These are phyloP conservation scores for Xiphorhynchus erythropygius DNA, from an alignment of 2,797 vertebrate species.

Conservation along the genomic window DNA sequence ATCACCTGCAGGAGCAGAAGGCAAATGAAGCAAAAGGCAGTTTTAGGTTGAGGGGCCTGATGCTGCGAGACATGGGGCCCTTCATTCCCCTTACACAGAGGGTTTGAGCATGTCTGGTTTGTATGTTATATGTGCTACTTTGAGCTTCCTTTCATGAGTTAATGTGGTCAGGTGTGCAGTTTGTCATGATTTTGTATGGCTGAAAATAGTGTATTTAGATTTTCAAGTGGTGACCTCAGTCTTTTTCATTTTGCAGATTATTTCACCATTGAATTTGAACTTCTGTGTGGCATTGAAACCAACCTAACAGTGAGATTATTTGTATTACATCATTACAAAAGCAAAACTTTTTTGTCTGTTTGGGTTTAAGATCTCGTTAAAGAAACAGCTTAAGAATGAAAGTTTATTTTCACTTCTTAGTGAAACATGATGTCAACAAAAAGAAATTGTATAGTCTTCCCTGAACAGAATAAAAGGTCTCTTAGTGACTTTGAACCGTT, in stretches of 20 bases:
- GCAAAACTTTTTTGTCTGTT: background rate
- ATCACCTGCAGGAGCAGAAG: background rate
- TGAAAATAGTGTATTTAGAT: background rate
- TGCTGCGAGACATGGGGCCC: background rate
- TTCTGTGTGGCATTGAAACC: background rate
- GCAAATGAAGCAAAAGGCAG: background rate
- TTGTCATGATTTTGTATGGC: background rate
- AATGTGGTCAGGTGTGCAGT: background rate
- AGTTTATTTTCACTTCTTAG: background rate
- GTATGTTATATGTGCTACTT: rapidly evolving
- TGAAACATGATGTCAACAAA: background rate
- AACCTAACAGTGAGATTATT: background rate
- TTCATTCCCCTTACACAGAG: background rate
- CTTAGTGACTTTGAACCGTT: background rate
- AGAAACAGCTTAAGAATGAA: background rate
- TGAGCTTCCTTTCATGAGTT: background rate
- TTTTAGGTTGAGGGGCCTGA: background rate
- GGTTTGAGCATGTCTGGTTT: background rate
- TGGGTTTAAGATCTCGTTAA: background rate
- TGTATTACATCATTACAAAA: background rate
- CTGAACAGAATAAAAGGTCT: background rate
- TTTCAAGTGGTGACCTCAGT: background rate
- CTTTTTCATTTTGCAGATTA: background rate
- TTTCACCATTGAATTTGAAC: background rate
- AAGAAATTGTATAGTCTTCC: background rate